Percentiles rank a stretch among this genome's conserved stretches.
Conservation (phyloP, 2,797 vertebrate species). For the Urocyon cinereoargenteus region DNA sequence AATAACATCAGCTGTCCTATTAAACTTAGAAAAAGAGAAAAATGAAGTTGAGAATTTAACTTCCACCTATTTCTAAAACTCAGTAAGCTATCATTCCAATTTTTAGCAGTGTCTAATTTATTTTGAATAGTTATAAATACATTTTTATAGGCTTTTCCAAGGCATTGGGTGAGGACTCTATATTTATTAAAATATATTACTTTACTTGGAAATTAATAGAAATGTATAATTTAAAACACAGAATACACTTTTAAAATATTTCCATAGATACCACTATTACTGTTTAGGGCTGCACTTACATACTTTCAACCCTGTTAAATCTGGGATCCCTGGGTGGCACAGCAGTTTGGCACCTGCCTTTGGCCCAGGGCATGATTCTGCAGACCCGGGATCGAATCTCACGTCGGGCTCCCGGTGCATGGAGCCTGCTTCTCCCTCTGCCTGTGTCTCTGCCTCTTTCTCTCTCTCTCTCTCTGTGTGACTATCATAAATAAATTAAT, state of each 20-base stretch:
- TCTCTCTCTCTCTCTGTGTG: no score
- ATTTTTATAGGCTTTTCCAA: not conserved
- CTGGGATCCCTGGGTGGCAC: no score
- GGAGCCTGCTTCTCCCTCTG: no score
- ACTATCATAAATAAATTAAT: no score
- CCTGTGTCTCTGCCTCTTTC: no score
- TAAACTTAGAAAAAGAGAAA: not conserved
- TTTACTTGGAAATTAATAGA: not conserved
- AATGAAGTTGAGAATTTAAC: not conserved
- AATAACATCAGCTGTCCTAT: not conserved
- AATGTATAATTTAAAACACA: not conserved
- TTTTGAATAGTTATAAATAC: not conserved
- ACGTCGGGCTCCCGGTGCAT: no score
- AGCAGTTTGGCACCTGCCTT: no score
- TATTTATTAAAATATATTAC: not conserved
- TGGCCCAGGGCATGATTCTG: no score
- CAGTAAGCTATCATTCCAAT: not conserved
- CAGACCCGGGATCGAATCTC: no score
- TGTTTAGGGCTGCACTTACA: not conserved
- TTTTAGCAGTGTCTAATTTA: not conserved
- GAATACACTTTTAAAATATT: not conserved
- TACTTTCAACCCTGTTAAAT: not conserved
- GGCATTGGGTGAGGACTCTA: not conserved
- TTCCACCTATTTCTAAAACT: not conserved
- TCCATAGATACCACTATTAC: not conserved